Conservation (phyloP, 1,140 invertebrate genomes). For the Oreohelix idahoensis region DNA sequence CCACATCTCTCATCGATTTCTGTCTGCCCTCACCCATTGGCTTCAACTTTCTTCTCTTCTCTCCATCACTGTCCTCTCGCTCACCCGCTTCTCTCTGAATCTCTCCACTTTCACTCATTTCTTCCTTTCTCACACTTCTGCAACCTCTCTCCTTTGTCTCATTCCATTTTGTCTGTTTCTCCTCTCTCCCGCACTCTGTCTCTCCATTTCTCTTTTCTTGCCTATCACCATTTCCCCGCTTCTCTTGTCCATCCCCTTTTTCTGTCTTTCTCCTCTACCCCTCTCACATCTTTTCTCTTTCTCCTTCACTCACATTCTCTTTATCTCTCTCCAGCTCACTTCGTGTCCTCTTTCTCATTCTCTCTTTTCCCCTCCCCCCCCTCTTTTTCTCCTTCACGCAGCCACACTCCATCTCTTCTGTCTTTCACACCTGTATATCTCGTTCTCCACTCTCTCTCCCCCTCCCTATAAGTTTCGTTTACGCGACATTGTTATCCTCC, state of each 20-base stretch:
- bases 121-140: background rate
- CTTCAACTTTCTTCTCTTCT: background rate
- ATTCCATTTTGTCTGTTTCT: background rate
- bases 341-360: background rate
- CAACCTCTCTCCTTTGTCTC: slow-evolving; percentile 4
- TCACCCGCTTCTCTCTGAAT: too few relatives aligned
- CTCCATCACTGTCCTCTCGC: background rate
- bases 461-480: background rate
- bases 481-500: background rate
- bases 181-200: slow-evolving; percentile 33
- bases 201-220: background rate
- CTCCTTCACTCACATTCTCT: background rate
- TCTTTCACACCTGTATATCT: background rate
- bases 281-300: background rate
- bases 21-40: too few relatives aligned
- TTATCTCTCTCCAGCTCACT: background rate
- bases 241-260: background rate
- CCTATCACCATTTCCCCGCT: background rate
- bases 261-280: background rate
- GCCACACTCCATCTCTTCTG: background rate
- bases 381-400: too few relatives aligned
- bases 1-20: too few relatives aligned
- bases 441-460: slow-evolving; percentile 20
- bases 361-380: background rate
- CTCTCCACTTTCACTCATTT: slow-evolving; percentile 27